Evolutionary conservation across 2,888 invertebrate genomes (phyloP), one percentile per base, ranked within the genome.

Genomic region (Ethmia dodecea): DNA sequence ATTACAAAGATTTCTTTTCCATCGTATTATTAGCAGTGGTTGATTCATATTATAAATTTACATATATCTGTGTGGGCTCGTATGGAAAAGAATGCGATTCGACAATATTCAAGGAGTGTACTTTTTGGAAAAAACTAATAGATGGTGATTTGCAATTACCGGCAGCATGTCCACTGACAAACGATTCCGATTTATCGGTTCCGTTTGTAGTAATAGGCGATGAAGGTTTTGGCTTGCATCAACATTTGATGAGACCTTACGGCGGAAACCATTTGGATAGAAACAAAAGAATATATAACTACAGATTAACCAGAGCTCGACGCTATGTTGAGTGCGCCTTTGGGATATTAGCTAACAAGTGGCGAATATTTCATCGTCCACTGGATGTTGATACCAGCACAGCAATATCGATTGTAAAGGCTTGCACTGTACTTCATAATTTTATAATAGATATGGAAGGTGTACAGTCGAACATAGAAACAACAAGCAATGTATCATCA

Each of bases 31-130:
- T 55, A 42, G 54, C 52, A 6, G 42, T 53, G 28, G 47, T 40
- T 39, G 55, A 53, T 37, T 30, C 38, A 15, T 39, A 50, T 36
- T 56, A 55, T 38, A 47, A 45, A 22, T 56, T 50, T 42, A 39
- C 49, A 31, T 52, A 36, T 37, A 40, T 53, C 27, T 47, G 52
- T 25, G 33, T 40, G 25, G 43, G 43, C 6, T 24, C 35, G 16
- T 40, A 43, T 28, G 43, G 43, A n/a, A 43, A 35, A 26, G 40
- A 41, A 30, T 37, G 41, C 25, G 44, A 44, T 43, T 40, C 41
- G 30, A 24, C 22, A 11, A 34, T 43, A 14, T 43, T 39, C 35
- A 43, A 35, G 35, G 35, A 44, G 20, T 35, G 35, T 26, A 25
- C 28, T 35, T 50, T 48, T n/a, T n/a, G n/a, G n/a, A n/a, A n/a